Base-by-base conservation (phyloP, 2,797 vertebrate species). In the Pagetopsis macropterus region DNA sequence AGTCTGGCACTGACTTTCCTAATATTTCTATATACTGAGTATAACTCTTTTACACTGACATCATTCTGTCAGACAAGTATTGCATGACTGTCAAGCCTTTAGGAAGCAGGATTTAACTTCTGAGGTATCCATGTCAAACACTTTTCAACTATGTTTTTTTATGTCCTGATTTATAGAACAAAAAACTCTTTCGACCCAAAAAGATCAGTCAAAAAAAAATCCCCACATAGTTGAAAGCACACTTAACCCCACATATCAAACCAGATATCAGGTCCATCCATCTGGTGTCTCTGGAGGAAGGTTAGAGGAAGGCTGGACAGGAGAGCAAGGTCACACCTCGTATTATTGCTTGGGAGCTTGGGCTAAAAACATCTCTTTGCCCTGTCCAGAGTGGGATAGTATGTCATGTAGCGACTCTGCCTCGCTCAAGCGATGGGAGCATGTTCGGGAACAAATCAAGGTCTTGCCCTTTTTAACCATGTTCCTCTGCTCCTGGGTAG, bases 401-500 rank as follows among this genome's bases (percentile, higher is more conserved):
- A 9, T 88, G 85, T 87, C 81, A 78, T 84, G 75, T 69, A 64
- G 79, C 10, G 43, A 77, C 61, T 86, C 59, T 83, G 63, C 62
- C 70, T 73, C 17, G 9, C 65, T 85, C 70, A 59, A 60, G 81
- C 51, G 37, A 76, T 82, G 56, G 56, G 79, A 82, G 65, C 58
- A 57, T 78, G 84, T 81, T 62, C 3, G 17, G 51, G 43, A 51
- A 76, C 64, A 62, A 69, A 75, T 73, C 84, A 91, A 91, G 89
- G 85, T 87, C 82, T 69, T 84, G 85, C 87, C 87, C 86, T 90
- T 87, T 89, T 83, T 84, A 81, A 89, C 89, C 73, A 50, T 84
- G 78, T 75, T 72, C 59, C 54, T 79, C 65, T 81, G 71, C 90
- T 90, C 84, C 58, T 57, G 84, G 87, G 87, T 86, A 86, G 83